A percentile compares a stretch with the other conserved stretches of the same genome.
phyloP scores from a whole-genome alignment of 2,113 vertebrate species.

The Sinocyclocheilus rhinocerous region DNA sequence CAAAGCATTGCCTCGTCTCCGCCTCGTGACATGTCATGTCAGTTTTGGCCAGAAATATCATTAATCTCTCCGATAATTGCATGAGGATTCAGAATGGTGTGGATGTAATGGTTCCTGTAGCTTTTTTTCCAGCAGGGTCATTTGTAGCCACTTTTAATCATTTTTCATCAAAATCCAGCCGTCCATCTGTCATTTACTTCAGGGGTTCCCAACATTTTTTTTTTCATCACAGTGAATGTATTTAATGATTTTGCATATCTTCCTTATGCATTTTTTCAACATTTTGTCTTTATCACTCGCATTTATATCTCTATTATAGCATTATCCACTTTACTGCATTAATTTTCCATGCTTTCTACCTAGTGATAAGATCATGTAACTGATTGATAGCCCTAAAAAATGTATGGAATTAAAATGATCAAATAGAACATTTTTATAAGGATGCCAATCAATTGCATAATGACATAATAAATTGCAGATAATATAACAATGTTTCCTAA shows the following conservation, averaged over 20 bases:
- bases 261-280: background rate
- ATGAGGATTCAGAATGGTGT: background rate
- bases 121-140: background rate
- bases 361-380: background rate
- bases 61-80: background rate
- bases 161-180: constrained; percentile 7
- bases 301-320: background rate
- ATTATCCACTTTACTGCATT: background rate
- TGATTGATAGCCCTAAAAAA: background rate
- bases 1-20: background rate
- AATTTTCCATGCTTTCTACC: background rate
- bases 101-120: background rate
- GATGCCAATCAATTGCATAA: background rate
- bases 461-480: too few species aligned
- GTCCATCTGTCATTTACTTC: background rate
- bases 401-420: background rate
- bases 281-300: background rate
- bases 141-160: background rate
- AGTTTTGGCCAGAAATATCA: background rate
- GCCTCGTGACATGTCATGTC: background rate
- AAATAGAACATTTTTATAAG: background rate
- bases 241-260: background rate
- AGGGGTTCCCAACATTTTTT: background rate
- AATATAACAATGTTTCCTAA: background rate
- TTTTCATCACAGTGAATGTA: background rate